phyloP scores from a whole-genome alignment of 2,888 invertebrate genomes.

The Myopa testacea region DNA sequence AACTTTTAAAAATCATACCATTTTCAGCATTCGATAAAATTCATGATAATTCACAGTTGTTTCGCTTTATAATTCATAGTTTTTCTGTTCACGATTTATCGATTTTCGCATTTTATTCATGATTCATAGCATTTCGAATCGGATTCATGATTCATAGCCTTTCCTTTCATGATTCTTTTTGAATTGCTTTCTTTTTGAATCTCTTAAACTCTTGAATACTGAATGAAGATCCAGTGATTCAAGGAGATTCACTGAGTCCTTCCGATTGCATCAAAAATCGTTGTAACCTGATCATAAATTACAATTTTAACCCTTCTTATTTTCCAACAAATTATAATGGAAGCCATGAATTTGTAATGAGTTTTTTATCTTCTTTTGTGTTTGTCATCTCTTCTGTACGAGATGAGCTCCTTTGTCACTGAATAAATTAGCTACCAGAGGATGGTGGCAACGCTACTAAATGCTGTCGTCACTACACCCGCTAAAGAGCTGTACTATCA shows the following conservation, averaged over 20 bases:
- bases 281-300: conserved; percentile 45
- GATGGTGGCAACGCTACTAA: conserved; percentile 29
- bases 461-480: not conserved
- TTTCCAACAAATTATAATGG: conserved; percentile 38
- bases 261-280: not conserved
- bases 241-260: not conserved
- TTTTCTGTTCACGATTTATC: too few relatives aligned
- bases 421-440: conserved; percentile 42
- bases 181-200: not conserved
- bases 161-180: too few relatives aligned
- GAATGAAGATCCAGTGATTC: not conserved
- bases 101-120: too few relatives aligned
- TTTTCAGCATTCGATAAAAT: not conserved
- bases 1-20: too few relatives aligned
- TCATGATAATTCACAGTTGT: too few relatives aligned
- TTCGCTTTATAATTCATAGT: too few relatives aligned
- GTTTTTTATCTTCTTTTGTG: conserved; percentile 2
- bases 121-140: too few relatives aligned
- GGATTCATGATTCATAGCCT: too few relatives aligned
- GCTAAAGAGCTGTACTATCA: too few relatives aligned
- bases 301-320: conserved; percentile 42
- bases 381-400: conserved; percentile 5
- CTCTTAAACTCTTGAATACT: not conserved
- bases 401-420: conserved; percentile 37
- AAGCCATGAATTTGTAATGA: conserved; percentile 48